phyloP scores from a whole-genome alignment of 2,113 vertebrate genomes.

The Leptosomus discolor region DNA sequence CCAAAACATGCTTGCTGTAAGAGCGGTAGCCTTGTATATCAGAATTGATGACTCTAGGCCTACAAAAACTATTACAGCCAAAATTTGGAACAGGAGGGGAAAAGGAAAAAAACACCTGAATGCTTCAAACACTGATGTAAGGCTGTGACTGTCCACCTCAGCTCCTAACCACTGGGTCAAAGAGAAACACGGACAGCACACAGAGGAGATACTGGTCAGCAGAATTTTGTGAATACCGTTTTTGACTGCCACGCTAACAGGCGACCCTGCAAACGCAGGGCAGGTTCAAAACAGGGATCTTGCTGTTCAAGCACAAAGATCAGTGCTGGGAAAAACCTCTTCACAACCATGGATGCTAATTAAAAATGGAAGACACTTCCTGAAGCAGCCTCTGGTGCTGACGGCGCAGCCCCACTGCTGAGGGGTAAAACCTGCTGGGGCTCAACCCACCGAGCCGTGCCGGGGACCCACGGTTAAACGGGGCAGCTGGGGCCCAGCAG shows the following conservation, averaged over 20 bases:
- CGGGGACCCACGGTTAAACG: fast-evolving
- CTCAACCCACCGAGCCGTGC: neutral
- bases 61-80: neutral
- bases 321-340: neutral
- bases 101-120: neutral
- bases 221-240: neutral
- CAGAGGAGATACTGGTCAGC: neutral
- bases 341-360: neutral
- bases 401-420: fast-evolving
- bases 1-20: fast-evolving
- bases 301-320: neutral
- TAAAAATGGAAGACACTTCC: neutral
- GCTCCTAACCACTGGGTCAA: neutral
- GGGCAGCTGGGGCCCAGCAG: neutral
- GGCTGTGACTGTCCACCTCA: neutral
- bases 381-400: too few species aligned
- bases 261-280: neutral
- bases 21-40: neutral
- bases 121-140: neutral
- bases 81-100: neutral
- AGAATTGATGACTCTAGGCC: neutral
- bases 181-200: neutral
- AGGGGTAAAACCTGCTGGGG: neutral
- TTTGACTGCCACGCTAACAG: neutral
- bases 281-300: neutral